Evolutionary conservation across 2,113 vertebrate genomes (phyloP).

Genomic region (Grus americana): DNA sequence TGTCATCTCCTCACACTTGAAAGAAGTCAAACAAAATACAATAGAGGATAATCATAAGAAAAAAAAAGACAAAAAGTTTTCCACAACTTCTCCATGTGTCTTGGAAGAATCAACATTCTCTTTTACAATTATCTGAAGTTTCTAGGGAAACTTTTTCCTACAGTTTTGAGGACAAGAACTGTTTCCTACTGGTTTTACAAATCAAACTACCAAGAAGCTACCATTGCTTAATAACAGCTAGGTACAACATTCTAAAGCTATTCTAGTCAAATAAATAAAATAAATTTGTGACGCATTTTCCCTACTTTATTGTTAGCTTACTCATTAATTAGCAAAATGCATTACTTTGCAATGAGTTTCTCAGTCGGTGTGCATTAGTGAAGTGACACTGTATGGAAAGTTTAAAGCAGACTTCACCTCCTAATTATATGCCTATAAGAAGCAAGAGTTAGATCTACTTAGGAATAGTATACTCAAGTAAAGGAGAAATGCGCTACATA

Average conservation of each 20-base stretch:
- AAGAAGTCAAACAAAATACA: neutral
- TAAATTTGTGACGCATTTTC: neutral
- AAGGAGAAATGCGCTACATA: conserved; percentile 1
- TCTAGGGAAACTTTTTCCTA: neutral
- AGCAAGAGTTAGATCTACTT: conserved; percentile 53
- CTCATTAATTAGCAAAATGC: conserved; percentile 43
- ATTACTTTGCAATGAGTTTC: conserved; percentile 25
- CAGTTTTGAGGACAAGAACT: neutral
- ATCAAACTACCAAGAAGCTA: neutral
- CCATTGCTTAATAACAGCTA: neutral
- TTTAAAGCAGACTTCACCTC: conserved; percentile 52
- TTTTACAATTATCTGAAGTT: neutral
- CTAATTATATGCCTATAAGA: neutral
- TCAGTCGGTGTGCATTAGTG: conserved; percentile 54
- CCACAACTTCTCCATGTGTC: neutral
- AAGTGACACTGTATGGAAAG: conserved; percentile 28
- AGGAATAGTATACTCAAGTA: conserved; percentile 14
- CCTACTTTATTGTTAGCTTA: conserved; percentile 32
- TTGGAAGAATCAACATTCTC: neutral
- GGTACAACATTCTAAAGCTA: neutral
- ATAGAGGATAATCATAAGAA: neutral
- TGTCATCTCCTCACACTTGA: neutral
- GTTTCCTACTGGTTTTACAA: neutral
- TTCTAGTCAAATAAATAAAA: neutral
- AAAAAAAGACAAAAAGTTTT: neutral